Percentiles rank a stretch among this genome's conserved stretches.
phyloP scores from a whole-genome alignment of 2,888 invertebrate species.

The Agrenia bidenticulata region DNA sequence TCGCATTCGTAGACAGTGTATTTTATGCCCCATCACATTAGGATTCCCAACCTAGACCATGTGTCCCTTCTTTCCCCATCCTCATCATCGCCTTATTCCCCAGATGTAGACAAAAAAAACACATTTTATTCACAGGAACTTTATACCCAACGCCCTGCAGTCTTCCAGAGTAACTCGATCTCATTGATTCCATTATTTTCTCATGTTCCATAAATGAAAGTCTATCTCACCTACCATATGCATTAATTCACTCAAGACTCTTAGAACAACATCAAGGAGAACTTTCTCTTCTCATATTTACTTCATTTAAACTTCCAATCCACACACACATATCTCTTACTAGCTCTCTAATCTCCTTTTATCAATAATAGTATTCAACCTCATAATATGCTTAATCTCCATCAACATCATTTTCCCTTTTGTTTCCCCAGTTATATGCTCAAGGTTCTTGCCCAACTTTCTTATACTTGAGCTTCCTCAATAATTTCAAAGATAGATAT shows the following conservation, averaged over 20 bases:
- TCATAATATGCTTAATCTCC: too few relatives aligned
- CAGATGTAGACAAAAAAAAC: constrained; percentile 12
- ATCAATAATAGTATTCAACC: too few relatives aligned
- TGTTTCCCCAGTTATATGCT: too few relatives aligned
- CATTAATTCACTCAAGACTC: constrained; percentile 18
- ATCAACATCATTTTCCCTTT: too few relatives aligned
- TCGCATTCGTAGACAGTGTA: constrained; percentile 11
- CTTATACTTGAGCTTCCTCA: too few relatives aligned
- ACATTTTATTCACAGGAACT: constrained; percentile 11
- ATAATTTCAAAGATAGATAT: too few relatives aligned
- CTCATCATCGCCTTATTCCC: constrained; percentile 20
- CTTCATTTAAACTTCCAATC: neutral
- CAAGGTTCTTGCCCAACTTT: too few relatives aligned
- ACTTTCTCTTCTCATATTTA: constrained; percentile 10
- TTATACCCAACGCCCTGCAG: neutral
- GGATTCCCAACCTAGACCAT: constrained; percentile 16
- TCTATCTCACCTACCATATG: constrained; percentile 19
- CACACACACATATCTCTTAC: too few relatives aligned
- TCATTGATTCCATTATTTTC: constrained; percentile 31
- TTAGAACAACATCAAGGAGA: neutral
- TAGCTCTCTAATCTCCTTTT: too few relatives aligned
- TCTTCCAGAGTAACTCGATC: constrained; percentile 33
- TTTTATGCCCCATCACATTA: constrained; percentile 33
- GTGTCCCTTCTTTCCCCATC: neutral
- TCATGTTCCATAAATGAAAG: constrained; percentile 17